A percentile compares a stretch with the other conserved stretches of the same genome.
These are phyloP conservation scores for Pelvicachromis taeniatus DNA, from an alignment of 2,113 vertebrate genomes.

Conservation along the genomic window DNA sequence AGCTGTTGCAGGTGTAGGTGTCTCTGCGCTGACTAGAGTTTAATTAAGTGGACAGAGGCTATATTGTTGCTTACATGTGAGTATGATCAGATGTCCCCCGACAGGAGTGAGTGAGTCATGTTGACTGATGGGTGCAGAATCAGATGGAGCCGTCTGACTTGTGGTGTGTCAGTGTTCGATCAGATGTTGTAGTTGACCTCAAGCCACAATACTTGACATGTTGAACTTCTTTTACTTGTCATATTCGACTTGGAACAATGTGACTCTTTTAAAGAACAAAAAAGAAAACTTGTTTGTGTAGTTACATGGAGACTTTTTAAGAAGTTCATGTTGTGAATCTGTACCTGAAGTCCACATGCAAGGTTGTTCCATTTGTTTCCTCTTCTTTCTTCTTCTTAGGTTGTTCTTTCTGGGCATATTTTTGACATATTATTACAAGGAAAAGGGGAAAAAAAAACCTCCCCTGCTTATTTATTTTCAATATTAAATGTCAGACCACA, in stretches of 20 bases:
- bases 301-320: neutral
- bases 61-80: slow-evolving; percentile 16
- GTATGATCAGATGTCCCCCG: slow-evolving; percentile 34
- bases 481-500: neutral
- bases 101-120: slow-evolving; percentile 49
- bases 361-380: neutral
- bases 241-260: neutral
- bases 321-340: neutral
- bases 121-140: slow-evolving; percentile 51
- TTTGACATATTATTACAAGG: neutral
- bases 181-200: slow-evolving; percentile 48
- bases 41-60: slow-evolving; percentile 37
- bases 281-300: neutral
- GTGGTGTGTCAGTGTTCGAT: slow-evolving; percentile 47
- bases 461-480: neutral
- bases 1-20: slow-evolving; percentile 15
- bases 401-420: neutral
- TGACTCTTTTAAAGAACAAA: neutral
- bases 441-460: neutral
- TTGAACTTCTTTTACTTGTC: neutral
- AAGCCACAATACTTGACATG: slow-evolving; percentile 7
- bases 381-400: neutral
- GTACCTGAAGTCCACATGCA: neutral
- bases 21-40: neutral
- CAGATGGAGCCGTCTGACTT: slow-evolving; percentile 42